These are phyloP conservation scores for Opisthograptis luteolata DNA, from an alignment of 2,888 invertebrate species.

Conservation along the genomic window DNA sequence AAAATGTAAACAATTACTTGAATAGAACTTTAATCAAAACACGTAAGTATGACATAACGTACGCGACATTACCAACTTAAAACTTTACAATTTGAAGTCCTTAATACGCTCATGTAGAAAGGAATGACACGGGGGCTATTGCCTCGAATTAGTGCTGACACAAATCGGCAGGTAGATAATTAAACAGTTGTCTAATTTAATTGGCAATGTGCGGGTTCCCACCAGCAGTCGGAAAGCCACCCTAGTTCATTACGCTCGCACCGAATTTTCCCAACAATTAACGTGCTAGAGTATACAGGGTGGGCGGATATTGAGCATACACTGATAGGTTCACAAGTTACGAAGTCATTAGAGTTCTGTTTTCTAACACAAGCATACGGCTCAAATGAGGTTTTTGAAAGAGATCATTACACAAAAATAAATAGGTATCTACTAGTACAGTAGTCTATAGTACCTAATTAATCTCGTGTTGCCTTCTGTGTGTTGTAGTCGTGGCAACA, in stretches of 20 bases:
- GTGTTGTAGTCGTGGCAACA: no score
- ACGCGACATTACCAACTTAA: no score
- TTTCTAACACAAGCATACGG: no score
- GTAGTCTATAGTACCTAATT: no score
- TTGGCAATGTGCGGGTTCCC: slow-evolving; percentile 81
- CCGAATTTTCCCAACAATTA: slow-evolving; percentile 78
- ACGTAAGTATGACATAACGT: no score
- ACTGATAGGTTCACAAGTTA: neutral
- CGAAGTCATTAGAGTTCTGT: no score
- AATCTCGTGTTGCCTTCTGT: no score
- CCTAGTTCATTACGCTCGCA: slow-evolving; percentile 60
- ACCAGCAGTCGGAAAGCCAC: slow-evolving; percentile 68
- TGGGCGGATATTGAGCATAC: neutral
- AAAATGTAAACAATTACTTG: no score
- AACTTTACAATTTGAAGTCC: neutral
- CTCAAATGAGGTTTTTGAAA: no score
- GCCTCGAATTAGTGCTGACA: slow-evolving; percentile 55
- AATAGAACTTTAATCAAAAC: no score
- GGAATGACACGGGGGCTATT: slow-evolving; percentile 45
- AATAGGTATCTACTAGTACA: no score
- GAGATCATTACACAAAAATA: no score
- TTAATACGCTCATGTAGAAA: slow-evolving; percentile 1
- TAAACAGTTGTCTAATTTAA: slow-evolving; percentile 81
- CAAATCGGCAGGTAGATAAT: slow-evolving; percentile 66
- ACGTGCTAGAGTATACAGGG: slow-evolving; percentile 53